Conservation (phyloP, 2,797 vertebrate species). For the Heliangelus exortis region DNA sequence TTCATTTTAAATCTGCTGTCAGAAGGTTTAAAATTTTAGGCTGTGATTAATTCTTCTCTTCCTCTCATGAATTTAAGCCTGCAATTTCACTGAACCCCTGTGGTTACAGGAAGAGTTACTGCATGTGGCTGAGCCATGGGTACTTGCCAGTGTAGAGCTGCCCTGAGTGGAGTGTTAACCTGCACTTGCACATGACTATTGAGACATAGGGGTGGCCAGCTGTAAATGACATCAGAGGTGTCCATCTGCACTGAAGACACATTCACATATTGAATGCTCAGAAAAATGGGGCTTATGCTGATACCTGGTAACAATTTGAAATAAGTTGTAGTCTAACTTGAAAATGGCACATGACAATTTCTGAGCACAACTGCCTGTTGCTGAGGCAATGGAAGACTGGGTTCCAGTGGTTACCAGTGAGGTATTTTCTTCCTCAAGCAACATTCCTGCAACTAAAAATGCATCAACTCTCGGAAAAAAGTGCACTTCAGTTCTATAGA, state of each 20-base stretch:
- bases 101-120: not conserved
- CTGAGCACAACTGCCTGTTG: not conserved
- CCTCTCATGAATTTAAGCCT: not conserved
- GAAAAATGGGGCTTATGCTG: not conserved
- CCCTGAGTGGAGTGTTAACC: fast-evolving
- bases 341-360: not conserved
- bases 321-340: not conserved
- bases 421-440: not conserved
- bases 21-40: not conserved
- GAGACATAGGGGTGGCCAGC: not conserved
- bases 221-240: not conserved
- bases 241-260: not conserved
- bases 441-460: not conserved
- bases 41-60: not conserved
- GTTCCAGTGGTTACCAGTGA: not conserved
- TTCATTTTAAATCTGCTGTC: not conserved
- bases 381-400: not conserved
- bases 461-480: not conserved
- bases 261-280: fast-evolving
- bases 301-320: not conserved
- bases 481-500: not conserved
- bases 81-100: not conserved
- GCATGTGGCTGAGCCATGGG: not conserved
- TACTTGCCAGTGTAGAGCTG: not conserved
- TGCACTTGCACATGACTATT: no score